Evolutionary conservation across 2,888 invertebrate genomes (phyloP).

Genomic region (Xestia rhomboidea): DNA sequence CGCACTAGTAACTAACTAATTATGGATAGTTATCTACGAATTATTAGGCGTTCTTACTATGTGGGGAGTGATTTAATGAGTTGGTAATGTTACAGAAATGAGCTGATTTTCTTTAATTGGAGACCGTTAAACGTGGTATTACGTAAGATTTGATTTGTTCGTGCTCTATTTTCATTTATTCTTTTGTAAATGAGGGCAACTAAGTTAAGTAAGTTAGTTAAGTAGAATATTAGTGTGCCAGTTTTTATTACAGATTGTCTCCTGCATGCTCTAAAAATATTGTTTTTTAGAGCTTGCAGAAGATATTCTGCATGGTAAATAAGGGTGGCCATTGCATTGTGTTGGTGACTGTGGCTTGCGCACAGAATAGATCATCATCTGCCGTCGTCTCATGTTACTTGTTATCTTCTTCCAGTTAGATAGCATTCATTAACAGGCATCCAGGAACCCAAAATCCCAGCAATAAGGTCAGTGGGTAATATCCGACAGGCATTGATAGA

Average conservation of each 20-base stretch:
- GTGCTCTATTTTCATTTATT: slow-evolving; percentile 20
- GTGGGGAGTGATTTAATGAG: slow-evolving; percentile 78
- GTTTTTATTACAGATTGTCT: neutral
- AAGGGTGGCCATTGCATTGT: neutral
- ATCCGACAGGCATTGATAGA: neutral
- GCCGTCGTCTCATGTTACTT: too few species aligned
- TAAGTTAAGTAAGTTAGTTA: too few species aligned
- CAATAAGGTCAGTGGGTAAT: neutral
- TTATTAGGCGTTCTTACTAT: slow-evolving; percentile 75
- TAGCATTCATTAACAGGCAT: neutral
- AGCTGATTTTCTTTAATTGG: slow-evolving; percentile 74
- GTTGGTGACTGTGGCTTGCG: neutral
- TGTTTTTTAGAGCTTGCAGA: too few species aligned
- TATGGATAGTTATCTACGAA: slow-evolving; percentile 79
- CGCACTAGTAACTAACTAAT: slow-evolving; percentile 73
- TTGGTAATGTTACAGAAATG: slow-evolving; percentile 71
- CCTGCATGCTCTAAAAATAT: neutral
- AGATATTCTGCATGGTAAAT: neutral
- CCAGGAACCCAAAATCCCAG: neutral
- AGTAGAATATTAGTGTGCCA: neutral
- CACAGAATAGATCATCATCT: neutral
- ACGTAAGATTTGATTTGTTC: slow-evolving; percentile 1
- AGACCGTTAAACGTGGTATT: slow-evolving; percentile 43
- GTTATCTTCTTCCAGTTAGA: too few species aligned
- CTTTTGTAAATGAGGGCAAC: slow-evolving; percentile 1